A percentile compares a stretch with the other conserved stretches of the same genome.
phyloP scores from a whole-genome alignment of 2,888 invertebrate genomes.

The Meiosimyza platycephala region DNA sequence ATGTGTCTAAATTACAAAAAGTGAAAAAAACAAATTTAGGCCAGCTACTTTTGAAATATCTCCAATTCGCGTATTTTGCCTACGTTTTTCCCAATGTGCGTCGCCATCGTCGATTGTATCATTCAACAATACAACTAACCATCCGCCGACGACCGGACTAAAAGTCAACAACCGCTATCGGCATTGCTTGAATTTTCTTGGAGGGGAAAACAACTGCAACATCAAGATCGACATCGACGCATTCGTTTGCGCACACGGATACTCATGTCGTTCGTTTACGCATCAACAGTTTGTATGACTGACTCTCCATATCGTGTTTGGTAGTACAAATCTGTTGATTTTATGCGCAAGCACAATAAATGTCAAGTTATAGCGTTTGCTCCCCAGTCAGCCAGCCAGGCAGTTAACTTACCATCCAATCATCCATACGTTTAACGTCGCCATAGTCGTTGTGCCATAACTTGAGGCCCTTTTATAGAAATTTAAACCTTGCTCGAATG shows the following conservation, averaged over 20 bases:
- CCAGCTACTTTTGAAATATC: too few relatives aligned
- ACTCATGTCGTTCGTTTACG: slow-evolving; percentile 47
- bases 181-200: slow-evolving; percentile 1
- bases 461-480: slow-evolving; percentile 33
- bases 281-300: slow-evolving; percentile 50
- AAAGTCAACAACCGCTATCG: slow-evolving; percentile 34
- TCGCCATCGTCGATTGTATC: too few relatives aligned
- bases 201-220: background rate
- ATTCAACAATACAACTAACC: background rate
- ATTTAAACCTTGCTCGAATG: slow-evolving; percentile 18
- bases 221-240: background rate
- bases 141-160: slow-evolving; percentile 11
- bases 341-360: slow-evolving; percentile 35
- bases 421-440: background rate
- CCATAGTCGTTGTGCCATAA: background rate
- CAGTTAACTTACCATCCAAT: too few relatives aligned
- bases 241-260: slow-evolving; percentile 22
- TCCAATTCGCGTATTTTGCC: too few relatives aligned
- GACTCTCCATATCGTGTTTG: slow-evolving; percentile 29
- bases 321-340: slow-evolving; percentile 28
- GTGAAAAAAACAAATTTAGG: too few relatives aligned
- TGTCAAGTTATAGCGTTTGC: slow-evolving; percentile 8
- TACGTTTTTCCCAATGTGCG: too few relatives aligned
- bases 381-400: too few relatives aligned
- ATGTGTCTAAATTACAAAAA: too few relatives aligned